Conservation (phyloP, 1,140 invertebrate species). For the Planococcus citri region DNA sequence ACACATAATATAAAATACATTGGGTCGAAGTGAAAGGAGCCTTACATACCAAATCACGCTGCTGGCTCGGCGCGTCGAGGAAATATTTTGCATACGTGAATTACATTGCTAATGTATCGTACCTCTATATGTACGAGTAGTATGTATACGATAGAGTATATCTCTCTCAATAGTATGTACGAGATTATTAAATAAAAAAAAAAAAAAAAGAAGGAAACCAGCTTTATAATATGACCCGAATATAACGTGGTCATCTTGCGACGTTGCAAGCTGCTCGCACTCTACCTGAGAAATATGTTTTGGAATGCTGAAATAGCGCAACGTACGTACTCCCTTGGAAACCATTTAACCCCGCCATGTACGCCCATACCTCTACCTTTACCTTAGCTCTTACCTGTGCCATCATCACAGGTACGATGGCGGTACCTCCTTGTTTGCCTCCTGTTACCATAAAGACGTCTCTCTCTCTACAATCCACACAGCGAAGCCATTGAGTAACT, state of each 20-base stretch:
- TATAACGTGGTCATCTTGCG: slow-evolving; percentile 15
- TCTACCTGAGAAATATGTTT: not conserved
- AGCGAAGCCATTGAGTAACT: not conserved
- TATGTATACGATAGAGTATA: no score
- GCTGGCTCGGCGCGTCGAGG: not conserved
- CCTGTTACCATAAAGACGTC: no score
- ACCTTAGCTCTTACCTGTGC: no score
- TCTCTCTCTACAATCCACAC: no score
- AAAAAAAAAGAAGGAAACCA: not conserved
- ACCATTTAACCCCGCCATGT: no score
- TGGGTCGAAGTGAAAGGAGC: not conserved
- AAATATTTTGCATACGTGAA: slow-evolving; percentile 7
- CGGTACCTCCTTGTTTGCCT: no score
- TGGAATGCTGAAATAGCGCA: slow-evolving; percentile 18
- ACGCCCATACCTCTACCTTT: no score
- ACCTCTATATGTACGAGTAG: no score
- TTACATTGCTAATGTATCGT: slow-evolving; percentile 3
- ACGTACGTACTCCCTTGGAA: not conserved
- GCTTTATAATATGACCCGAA: slow-evolving; percentile 14
- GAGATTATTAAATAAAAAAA: not conserved
- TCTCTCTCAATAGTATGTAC: not conserved
- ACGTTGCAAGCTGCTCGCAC: not conserved
- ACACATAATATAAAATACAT: no score
- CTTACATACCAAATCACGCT: not conserved
- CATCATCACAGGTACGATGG: no score